These are phyloP conservation scores for Conus betulinus DNA, from an alignment of 1,140 invertebrate genomes.

Conservation along the genomic window DNA sequence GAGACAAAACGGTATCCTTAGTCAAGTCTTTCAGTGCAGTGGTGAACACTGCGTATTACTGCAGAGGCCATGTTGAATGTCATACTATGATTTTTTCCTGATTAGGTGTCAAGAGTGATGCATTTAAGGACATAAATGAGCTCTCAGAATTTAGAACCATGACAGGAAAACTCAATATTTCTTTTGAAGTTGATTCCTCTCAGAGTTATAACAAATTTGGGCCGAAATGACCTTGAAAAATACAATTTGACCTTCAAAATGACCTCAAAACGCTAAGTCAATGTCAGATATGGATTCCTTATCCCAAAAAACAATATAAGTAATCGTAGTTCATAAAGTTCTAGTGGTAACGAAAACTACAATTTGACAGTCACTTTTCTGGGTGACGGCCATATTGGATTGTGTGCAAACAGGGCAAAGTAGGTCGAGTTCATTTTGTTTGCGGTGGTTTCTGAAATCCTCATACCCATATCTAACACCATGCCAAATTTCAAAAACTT, in stretches of 20 bases:
- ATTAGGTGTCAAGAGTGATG: neutral
- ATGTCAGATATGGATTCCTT: neutral
- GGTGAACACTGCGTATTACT: neutral
- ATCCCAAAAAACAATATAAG: neutral
- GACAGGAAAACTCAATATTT: neutral
- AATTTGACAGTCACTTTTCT: neutral
- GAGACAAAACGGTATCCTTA: too few species aligned
- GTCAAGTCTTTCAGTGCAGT: neutral
- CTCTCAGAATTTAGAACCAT: neutral
- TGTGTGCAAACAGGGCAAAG: neutral
- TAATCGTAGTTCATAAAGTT: neutral
- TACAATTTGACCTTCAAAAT: neutral
- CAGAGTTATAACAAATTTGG: neutral
- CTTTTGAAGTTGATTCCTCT: neutral
- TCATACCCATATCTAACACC: constrained; percentile 10
- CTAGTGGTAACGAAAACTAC: neutral
- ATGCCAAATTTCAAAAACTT: constrained; percentile 6
- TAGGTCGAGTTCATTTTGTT: neutral
- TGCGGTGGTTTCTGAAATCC: constrained; percentile 9
- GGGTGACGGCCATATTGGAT: constrained; percentile 4
- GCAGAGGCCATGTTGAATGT: neutral
- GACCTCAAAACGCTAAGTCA: neutral
- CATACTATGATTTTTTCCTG: neutral
- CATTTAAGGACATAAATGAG: neutral
- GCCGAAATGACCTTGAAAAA: neutral